phyloP scores from a whole-genome alignment of 1,140 invertebrate species.

The Linepithema humile region DNA sequence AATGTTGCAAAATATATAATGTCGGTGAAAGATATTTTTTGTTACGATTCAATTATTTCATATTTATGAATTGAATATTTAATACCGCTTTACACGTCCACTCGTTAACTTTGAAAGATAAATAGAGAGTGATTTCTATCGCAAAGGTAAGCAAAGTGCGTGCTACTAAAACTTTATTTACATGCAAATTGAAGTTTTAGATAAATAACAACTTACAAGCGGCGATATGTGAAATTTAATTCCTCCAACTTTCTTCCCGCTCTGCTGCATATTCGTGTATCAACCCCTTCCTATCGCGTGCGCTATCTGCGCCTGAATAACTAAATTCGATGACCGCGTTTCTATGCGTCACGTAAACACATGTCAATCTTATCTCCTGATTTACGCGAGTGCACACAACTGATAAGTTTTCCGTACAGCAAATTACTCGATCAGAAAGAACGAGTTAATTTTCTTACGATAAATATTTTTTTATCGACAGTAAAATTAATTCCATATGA shows the following conservation, averaged over 20 bases:
- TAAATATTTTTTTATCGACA: background rate
- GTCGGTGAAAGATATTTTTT: too few species aligned
- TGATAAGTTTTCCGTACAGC: background rate
- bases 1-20: background rate
- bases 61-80: constrained; percentile 38
- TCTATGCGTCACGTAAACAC: background rate
- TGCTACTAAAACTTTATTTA: constrained; percentile 41
- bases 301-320: constrained; percentile 16
- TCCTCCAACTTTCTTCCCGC: constrained; percentile 39
- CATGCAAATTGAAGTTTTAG: constrained; percentile 49
- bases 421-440: background rate
- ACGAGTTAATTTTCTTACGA: background rate
- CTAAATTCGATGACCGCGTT: constrained; percentile 23
- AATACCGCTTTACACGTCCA: background rate
- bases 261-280: background rate
- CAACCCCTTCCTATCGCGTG: background rate
- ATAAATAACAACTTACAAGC: constrained; percentile 34
- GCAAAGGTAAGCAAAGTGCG: constrained; percentile 6
- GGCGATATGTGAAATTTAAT: constrained; percentile 43
- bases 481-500: background rate
- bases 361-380: constrained; percentile 2
- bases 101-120: constrained; percentile 21
- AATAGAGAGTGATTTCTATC: constrained; percentile 33
- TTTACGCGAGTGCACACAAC: background rate
- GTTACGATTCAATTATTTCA: constrained; percentile 16